A percentile compares a stretch with the other conserved stretches of the same genome.
These are phyloP conservation scores for Umimayanthus chanpuru DNA, from an alignment of 92 coral and sea anemone species.

Conservation along the genomic window DNA sequence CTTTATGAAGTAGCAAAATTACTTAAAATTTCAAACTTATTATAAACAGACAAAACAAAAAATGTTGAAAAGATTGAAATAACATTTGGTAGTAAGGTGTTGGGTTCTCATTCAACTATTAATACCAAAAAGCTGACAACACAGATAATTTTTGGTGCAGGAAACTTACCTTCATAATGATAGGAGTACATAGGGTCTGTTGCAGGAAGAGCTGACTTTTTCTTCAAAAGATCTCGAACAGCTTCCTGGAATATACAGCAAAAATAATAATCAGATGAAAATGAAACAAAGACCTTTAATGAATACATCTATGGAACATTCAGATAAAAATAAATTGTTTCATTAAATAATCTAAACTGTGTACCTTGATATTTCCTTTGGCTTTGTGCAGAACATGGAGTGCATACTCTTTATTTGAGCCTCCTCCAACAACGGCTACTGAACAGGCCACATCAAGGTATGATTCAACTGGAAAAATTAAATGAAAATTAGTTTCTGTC, in stretches of 20 bases:
- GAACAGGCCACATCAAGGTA: constrained; percentile 97
- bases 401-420: constrained; percentile 97
- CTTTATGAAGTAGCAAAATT: no score
- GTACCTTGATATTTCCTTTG: constrained; percentile 92
- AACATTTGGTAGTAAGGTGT: no score
- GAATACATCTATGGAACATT: not conserved
- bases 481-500: not conserved
- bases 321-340: not conserved
- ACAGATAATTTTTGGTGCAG: not conserved
- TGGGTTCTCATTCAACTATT: no score
- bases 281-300: not conserved
- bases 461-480: constrained; percentile 74
- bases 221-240: constrained; percentile 75
- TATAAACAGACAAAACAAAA: no score
- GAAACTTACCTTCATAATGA: constrained; percentile 84
- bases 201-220: constrained; percentile 66
- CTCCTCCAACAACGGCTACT: constrained; percentile 93
- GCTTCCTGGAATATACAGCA: constrained; percentile 74
- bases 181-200: constrained; percentile 83
- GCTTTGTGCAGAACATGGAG: constrained; percentile 81
- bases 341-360: not conserved
- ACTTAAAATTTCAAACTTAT: no score
- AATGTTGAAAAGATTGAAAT: no score
- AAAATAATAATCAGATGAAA: not conserved
- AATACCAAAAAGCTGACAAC: no score